Percentiles rank a stretch among this genome's conserved stretches.
Conservation (phyloP, 1,140 invertebrate genomes). For the Uloborus diversus region DNA sequence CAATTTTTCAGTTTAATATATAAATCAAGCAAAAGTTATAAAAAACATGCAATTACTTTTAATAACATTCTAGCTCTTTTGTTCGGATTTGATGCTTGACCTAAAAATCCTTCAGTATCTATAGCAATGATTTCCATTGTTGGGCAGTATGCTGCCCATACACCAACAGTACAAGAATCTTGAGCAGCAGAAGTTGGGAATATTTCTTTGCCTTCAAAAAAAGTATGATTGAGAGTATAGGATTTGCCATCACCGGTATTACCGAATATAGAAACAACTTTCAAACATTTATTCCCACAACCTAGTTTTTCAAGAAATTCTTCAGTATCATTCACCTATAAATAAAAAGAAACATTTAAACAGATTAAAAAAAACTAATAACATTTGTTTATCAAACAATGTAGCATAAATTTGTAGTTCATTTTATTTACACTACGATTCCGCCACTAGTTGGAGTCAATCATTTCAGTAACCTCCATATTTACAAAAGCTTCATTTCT, state of each 20-base stretch:
- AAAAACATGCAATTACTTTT: slow-evolving; percentile 76
- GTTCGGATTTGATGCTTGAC: slow-evolving; percentile 75
- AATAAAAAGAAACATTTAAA: too few relatives aligned
- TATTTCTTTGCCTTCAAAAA: slow-evolving; percentile 79
- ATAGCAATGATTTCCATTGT: slow-evolving; percentile 75
- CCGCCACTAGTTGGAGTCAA: too few relatives aligned
- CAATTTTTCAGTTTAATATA: too few relatives aligned
- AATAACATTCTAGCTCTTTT: slow-evolving; percentile 78
- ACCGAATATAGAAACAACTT: slow-evolving; percentile 88
- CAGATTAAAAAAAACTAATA: too few relatives aligned
- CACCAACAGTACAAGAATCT: slow-evolving; percentile 79
- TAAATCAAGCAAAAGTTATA: not conserved
- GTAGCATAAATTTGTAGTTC: too few relatives aligned
- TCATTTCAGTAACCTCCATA: too few relatives aligned
- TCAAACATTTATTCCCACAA: slow-evolving; percentile 68
- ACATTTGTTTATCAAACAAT: too few relatives aligned
- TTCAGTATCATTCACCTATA: slow-evolving; percentile 63
- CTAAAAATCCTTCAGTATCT: slow-evolving; percentile 82
- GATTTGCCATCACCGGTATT: slow-evolving; percentile 89
- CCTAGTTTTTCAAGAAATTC: slow-evolving; percentile 64
- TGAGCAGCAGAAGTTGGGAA: slow-evolving; percentile 79
- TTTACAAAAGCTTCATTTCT: too few relatives aligned
- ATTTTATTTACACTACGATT: too few relatives aligned
- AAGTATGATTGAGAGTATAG: slow-evolving; percentile 81
- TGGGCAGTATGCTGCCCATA: slow-evolving; percentile 81